A percentile compares a stretch with the other conserved stretches of the same genome.
These are phyloP conservation scores for Cynodonichthys magdalenae DNA, from an alignment of 2,797 vertebrate species.

Conservation along the genomic window DNA sequence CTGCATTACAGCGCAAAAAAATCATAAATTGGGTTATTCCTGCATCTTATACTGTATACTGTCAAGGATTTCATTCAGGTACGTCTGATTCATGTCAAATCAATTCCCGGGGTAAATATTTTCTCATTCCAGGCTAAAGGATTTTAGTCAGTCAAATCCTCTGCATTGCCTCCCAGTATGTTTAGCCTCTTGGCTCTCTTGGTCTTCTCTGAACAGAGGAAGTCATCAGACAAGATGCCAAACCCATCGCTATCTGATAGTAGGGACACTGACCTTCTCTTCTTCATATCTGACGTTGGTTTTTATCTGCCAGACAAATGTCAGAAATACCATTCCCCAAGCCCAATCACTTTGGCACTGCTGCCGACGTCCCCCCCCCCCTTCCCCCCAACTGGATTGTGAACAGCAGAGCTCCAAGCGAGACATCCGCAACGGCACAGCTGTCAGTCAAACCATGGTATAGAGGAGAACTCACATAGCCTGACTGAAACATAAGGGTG, in stretches of 20 bases:
- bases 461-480: constrained; percentile 35
- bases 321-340: constrained; percentile 78
- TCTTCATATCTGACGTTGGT: constrained; percentile 75
- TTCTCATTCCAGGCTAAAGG: neutral
- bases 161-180: neutral
- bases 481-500: constrained; percentile 30
- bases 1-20: constrained; percentile 15
- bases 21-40: neutral
- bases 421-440: constrained; percentile 61
- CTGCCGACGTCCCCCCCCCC: constrained; percentile 30
- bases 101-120: constrained; percentile 11
- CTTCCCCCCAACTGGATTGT: constrained; percentile 30
- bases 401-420: constrained; percentile 39
- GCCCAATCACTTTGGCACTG: constrained; percentile 71
- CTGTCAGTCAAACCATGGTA: constrained; percentile 66
- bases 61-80: constrained; percentile 6
- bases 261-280: constrained; percentile 77
- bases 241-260: constrained; percentile 63
- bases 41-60: neutral
- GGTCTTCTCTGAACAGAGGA: constrained; percentile 38
- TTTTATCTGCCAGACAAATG: constrained; percentile 82
- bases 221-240: constrained; percentile 70
- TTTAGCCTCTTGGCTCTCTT: constrained; percentile 34
- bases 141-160: constrained; percentile 20
- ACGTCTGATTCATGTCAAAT: neutral